Evolutionary conservation across 2,888 invertebrate species (phyloP), one percentile per base, ranked within the genome.

Genomic region (Hypsopygia costalis): DNA sequence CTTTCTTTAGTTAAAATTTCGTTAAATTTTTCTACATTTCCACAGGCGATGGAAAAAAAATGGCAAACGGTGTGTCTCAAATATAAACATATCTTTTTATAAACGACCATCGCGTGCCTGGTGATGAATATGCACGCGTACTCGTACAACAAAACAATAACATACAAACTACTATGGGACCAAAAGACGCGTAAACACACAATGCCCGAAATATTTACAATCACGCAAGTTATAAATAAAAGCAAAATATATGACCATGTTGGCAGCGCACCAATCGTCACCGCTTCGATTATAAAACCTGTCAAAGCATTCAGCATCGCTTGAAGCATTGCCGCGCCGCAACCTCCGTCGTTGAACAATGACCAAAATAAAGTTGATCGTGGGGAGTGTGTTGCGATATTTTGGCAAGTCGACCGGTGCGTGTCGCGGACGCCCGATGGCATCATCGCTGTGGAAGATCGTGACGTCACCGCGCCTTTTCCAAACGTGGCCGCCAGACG

Each of bases 401-500:
- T 86, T 88, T 88, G 86, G 87, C 86, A 83, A 78, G 75, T 74
- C 70, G 76, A 68, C 55, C 71, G 66, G 75, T 79, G 79, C 77
- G 85, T 81, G 83, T 82, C 83, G 85, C 80, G 75, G 66, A 55
- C 73, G 75, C 64, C 59, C 78, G 85, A 83, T 87, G 87, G 83
- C 86, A 86, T 83, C 87, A 88, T 85, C 87, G 86, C 86, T 71
- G 75, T 71, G 73, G 85, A 80, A 76, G 77, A 78, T 67, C 71
- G 81, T 88, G 87, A 88, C 87, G 87, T 87, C 86, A 86, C 69
- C 83, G 63, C 72, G 72, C 86, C 81, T 88, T 87, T 86, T 87
- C 83, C 86, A 86, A 88, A 86, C 86, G 86, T 83, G 85, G 83
- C 86, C 81, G 86, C 82, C 87, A 88, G 87, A 88, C 88, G 78